Evolutionary conservation across 2,797 vertebrate genomes (phyloP).

Genomic region (Pipistrellus pygmaeus): DNA sequence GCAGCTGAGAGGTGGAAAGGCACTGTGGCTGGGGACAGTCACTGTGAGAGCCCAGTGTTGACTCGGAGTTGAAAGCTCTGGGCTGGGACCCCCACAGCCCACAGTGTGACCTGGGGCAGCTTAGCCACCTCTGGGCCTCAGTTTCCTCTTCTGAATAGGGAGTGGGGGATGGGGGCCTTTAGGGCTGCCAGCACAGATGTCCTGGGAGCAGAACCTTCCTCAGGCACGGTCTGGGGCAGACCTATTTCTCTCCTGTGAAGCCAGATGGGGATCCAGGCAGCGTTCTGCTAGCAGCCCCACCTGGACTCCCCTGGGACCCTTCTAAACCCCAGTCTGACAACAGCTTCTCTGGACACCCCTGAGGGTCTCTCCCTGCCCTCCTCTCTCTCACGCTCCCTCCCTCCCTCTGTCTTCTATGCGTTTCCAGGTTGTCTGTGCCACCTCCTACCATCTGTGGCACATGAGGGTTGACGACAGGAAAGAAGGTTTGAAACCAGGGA

Average conservation of each 20-base stretch:
- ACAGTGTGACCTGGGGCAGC: background rate
- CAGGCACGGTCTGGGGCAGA: background rate
- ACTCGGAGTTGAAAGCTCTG: background rate
- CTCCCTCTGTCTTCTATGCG: background rate
- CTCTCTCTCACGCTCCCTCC: background rate
- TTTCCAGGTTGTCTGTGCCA: background rate
- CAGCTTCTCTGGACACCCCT: background rate
- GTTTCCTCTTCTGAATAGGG: background rate
- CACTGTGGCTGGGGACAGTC: background rate
- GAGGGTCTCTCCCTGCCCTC: background rate
- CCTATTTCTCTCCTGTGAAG: background rate
- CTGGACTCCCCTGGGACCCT: background rate
- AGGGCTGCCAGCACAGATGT: background rate
- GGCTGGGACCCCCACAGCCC: background rate
- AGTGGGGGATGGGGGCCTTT: background rate
- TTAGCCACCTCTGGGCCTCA: background rate
- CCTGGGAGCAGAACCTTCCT: background rate
- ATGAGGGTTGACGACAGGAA: background rate
- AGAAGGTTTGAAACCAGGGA: background rate
- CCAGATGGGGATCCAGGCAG: background rate
- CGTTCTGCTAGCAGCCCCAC: background rate
- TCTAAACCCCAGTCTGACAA: background rate
- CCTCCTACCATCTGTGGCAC: background rate
- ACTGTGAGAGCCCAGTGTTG: background rate
- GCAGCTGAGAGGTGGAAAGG: background rate